A percentile compares a stretch with the other conserved stretches of the same genome.
phyloP scores from a whole-genome alignment of 2,888 invertebrate genomes.

The Pristionchus exspectatus region DNA sequence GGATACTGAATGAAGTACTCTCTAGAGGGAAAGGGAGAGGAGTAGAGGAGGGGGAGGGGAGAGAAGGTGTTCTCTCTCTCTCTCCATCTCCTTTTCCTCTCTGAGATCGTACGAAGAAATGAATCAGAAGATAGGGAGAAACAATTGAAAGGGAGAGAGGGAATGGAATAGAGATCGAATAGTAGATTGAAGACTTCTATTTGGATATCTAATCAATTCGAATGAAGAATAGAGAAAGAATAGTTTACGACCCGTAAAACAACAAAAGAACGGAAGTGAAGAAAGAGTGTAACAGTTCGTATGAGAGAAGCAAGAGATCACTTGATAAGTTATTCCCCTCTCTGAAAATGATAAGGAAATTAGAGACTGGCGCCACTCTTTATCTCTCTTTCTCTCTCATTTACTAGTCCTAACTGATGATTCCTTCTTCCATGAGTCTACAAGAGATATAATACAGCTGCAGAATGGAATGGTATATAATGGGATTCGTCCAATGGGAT shows the following conservation, averaged over 20 bases:
- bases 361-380: slow-evolving; percentile 13
- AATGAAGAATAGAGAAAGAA: background rate
- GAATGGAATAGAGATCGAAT: slow-evolving; percentile 2
- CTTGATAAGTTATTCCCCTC: background rate
- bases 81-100: slow-evolving; percentile 6
- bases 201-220: background rate
- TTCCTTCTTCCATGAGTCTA: background rate
- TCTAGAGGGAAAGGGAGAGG: background rate
- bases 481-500: background rate
- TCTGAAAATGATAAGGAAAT: slow-evolving; percentile 18
- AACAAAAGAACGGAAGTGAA: slow-evolving; percentile 19
- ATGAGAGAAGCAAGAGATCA: slow-evolving; percentile 6
- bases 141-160: background rate
- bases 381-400: background rate
- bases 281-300: background rate
- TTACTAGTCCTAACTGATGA: background rate
- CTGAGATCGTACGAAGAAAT: slow-evolving; percentile 19
- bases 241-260: slow-evolving; percentile 15
- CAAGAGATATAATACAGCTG: background rate
- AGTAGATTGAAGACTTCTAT: background rate
- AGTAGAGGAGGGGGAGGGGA: background rate
- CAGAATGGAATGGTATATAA: background rate
- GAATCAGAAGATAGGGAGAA: slow-evolving; percentile 13
- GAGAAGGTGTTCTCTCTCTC: background rate
- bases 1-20: background rate